Evolutionary conservation across 2,797 vertebrate species (phyloP).

Genomic region (Argyrosomus regius): DNA sequence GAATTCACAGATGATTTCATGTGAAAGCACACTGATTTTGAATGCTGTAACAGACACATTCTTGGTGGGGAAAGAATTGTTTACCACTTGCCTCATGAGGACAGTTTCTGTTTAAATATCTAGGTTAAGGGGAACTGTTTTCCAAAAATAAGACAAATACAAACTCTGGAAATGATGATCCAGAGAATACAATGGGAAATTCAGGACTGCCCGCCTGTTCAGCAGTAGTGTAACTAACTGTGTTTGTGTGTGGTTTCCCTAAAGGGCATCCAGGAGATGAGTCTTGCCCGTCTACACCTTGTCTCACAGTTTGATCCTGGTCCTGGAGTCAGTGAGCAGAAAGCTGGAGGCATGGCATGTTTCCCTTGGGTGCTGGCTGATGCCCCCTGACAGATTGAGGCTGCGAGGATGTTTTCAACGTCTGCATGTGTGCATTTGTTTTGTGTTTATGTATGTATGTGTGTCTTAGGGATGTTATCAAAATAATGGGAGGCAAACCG

Average conservation of each 20-base stretch:
- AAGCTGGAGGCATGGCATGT: constrained; percentile 44
- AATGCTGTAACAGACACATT: constrained; percentile 45
- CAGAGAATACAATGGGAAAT: constrained; percentile 46
- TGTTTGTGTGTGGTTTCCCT: constrained; percentile 38
- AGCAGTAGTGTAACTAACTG: constrained; percentile 7
- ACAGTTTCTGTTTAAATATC: constrained; percentile 39
- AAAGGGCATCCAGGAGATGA: constrained; percentile 43
- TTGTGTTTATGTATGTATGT: constrained; percentile 21
- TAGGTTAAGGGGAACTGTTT: constrained; percentile 25
- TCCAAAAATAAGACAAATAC: constrained; percentile 30
- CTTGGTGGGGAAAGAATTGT: background rate
- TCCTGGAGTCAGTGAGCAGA: constrained; percentile 47
- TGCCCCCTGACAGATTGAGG: constrained; percentile 85
- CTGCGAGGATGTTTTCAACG: constrained; percentile 58
- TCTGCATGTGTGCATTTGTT: constrained; percentile 29
- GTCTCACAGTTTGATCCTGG: constrained; percentile 52
- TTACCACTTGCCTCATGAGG: constrained; percentile 27
- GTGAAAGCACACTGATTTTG: constrained; percentile 61
- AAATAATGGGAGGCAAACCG: constrained; percentile 47
- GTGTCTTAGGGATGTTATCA: constrained; percentile 31
- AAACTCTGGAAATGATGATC: constrained; percentile 54
- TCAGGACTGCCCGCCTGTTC: constrained; percentile 27
- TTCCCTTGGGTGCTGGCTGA: constrained; percentile 74
- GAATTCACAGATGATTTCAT: constrained; percentile 66
- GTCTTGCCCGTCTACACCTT: constrained; percentile 26